phyloP scores from a whole-genome alignment of 2,113 vertebrate genomes.

The Stercorarius parasiticus region DNA sequence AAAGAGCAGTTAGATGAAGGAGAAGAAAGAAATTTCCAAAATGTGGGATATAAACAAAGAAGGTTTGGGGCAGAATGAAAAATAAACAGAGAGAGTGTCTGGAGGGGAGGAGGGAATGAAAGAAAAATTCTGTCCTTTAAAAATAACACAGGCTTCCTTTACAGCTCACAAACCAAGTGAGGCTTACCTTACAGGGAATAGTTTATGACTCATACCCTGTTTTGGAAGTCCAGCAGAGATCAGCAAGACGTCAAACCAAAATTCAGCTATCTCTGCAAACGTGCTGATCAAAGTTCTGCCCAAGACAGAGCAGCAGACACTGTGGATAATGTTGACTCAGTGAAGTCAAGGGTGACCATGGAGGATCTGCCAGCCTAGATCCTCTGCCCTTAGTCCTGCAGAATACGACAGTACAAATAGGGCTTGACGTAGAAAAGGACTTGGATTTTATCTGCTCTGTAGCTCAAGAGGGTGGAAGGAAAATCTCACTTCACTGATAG shows the following conservation, averaged over 20 bases:
- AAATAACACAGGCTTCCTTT: constrained; percentile 19
- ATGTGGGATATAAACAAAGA: constrained; percentile 41
- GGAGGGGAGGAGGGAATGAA: constrained; percentile 18
- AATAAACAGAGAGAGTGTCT: constrained; percentile 45
- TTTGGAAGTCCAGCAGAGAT: constrained; percentile 22
- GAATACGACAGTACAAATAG: neutral
- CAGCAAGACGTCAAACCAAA: constrained; percentile 6
- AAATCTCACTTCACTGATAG: neutral
- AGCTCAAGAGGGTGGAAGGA: neutral
- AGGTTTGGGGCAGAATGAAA: constrained; percentile 41
- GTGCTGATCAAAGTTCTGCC: constrained; percentile 29
- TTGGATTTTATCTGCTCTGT: constrained; percentile 14
- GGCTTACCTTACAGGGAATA: constrained; percentile 23
- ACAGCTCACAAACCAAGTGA: neutral
- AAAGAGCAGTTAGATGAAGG: constrained; percentile 10
- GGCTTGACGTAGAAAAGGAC: neutral
- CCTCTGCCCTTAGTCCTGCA: neutral
- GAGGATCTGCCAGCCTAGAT: neutral
- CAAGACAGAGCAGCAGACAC: neutral
- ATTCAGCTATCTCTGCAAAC: constrained; percentile 22
- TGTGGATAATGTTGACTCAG: neutral
- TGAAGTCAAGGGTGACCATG: neutral
- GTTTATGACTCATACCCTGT: neutral
- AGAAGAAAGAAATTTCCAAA: constrained; percentile 39
- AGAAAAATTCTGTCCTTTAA: constrained; percentile 31